These are phyloP conservation scores for Nixonia krombeini DNA, from an alignment of 1,140 invertebrate species.

Conservation along the genomic window DNA sequence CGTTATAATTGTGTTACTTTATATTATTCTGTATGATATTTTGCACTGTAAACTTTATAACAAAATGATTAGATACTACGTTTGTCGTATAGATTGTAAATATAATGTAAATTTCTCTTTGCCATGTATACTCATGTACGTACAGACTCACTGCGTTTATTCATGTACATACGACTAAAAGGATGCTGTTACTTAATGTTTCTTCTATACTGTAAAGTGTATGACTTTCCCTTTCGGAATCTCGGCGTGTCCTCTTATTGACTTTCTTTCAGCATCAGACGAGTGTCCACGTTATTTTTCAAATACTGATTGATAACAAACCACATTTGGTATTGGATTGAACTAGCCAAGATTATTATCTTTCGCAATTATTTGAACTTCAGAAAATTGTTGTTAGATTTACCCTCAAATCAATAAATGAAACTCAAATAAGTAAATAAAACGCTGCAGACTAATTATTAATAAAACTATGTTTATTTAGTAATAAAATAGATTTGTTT, in stretches of 20 bases:
- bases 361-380: too few species aligned
- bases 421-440: too few species aligned
- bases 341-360: constrained; percentile 27
- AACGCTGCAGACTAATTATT: too few species aligned
- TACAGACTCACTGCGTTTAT: constrained; percentile 17
- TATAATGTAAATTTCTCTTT: too few species aligned
- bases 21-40: too few species aligned
- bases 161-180: constrained; percentile 25
- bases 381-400: too few species aligned
- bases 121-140: too few species aligned
- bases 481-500: neutral
- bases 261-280: constrained; percentile 30
- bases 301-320: constrained; percentile 23
- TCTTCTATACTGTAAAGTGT: constrained; percentile 14
- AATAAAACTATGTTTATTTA: too few species aligned
- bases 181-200: constrained; percentile 29
- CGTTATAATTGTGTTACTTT: too few species aligned
- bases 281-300: constrained; percentile 33
- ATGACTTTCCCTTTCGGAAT: constrained; percentile 42
- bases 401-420: too few species aligned
- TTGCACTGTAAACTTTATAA: too few species aligned
- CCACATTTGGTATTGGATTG: constrained; percentile 7
- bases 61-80: too few species aligned
- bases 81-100: neutral
- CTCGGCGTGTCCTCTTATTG: constrained; percentile 26